Base-by-base conservation (phyloP, 2,888 invertebrate genomes). In the Eupithecia dodoneata region DNA sequence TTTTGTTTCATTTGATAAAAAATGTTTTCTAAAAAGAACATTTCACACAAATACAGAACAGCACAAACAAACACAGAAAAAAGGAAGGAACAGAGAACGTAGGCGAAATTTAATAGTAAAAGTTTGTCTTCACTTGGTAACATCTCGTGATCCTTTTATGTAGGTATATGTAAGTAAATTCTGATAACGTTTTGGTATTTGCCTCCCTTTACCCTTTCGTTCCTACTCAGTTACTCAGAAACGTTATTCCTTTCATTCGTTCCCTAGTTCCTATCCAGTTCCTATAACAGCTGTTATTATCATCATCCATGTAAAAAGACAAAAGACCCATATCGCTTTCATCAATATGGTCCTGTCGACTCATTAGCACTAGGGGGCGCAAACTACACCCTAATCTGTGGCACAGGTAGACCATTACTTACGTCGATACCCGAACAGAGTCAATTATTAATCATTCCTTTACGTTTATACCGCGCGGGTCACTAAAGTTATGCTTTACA, bases 381-480 rank as follows among this genome's bases (percentile, higher is more conserved):
- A 89, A 85, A 77, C 81, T 82, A 83, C 80, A 81, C 84, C 6
- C 2, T 74, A 45, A 45, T 2, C 74, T 74, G 69, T 74, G 74
- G 69, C 59, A 59, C 90, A 92, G 91, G 92, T 91, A 92, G 84
- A 79, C 82, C 85, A 86, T 91, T 92, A 93, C 92, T 93, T 92
- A 93, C 91, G 89, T 87, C 87, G 85, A 84, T 85, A 81, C 75
- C 78, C 84, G 90, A 92, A 93, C 91, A 92, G 92, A 92, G 87
- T 73, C 84, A 86, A 88, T 86, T 90, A 92, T 93, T 93, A 93
- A 93, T 93, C 92, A 92, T 90, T 85, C 87, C 90, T 91, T 91
- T 91, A 89, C 85, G 82, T 71, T 80, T 41, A 30, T 30, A 77
- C 91, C 91, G 89, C 82, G 83, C 74, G 87, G 87, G 85, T 83